Percentiles rank a stretch among this genome's conserved stretches.
phyloP scores from a whole-genome alignment of 2,797 vertebrate genomes.

The Lepus oiostolus region DNA sequence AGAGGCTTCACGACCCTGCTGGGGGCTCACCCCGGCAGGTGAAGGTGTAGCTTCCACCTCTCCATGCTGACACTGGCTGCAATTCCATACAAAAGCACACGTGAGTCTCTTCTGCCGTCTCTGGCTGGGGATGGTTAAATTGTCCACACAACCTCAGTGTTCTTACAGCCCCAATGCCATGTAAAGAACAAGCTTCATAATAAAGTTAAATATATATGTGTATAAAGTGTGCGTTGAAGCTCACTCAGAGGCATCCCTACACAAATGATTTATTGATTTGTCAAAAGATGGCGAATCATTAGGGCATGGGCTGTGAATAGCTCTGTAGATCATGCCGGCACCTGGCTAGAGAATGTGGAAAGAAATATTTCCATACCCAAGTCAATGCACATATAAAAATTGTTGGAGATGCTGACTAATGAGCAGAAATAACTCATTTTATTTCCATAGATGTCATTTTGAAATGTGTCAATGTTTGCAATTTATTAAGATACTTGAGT shows the following conservation, averaged over 20 bases:
- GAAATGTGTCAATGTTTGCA: constrained; percentile 66
- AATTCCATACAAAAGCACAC: accelerated
- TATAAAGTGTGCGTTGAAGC: constrained; percentile 27
- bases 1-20: background rate
- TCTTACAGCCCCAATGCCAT: background rate
- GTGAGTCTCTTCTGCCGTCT: background rate
- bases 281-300: constrained; percentile 69
- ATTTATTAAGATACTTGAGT: constrained; percentile 65
- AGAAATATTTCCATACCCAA: constrained; percentile 69
- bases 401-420: constrained; percentile 61
- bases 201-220: background rate
- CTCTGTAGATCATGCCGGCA: constrained; percentile 66
- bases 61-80: background rate
- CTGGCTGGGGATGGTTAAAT: background rate
- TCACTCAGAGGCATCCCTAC: constrained; percentile 54
- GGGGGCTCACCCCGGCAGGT: too few relatives aligned
- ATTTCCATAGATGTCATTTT: constrained; percentile 74
- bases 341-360: constrained; percentile 70
- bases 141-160: background rate
- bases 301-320: constrained; percentile 74
- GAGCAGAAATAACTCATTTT: constrained; percentile 65
- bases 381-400: constrained; percentile 59
- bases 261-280: constrained; percentile 77
- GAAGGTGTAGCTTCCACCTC: background rate
- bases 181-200: constrained; percentile 31